A percentile compares a stretch with the other conserved stretches of the same genome.
Evolutionary conservation across 1,140 invertebrate genomes (phyloP).

Genomic region (Hesperophylax magnus): DNA sequence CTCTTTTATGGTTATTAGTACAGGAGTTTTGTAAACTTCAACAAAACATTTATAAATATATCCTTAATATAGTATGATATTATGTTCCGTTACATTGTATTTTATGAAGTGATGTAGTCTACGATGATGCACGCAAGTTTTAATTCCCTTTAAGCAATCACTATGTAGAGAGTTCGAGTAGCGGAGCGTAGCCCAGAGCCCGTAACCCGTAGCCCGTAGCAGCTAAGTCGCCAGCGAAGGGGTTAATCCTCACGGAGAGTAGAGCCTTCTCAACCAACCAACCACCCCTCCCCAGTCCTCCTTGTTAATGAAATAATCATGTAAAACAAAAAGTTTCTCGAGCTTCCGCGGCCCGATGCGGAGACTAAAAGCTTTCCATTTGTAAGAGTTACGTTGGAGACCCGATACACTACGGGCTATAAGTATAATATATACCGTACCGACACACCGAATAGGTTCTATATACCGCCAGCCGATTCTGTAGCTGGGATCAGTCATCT

Average conservation of each 20-base stretch:
- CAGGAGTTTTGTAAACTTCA: too few species aligned
- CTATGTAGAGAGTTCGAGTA: too few species aligned
- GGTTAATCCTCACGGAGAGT: conserved; percentile 51
- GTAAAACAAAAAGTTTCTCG: conserved; percentile 58
- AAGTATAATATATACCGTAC: too few species aligned
- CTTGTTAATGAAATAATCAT: conserved; percentile 59
- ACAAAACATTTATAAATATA: too few species aligned
- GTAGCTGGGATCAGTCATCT: conserved; percentile 18
- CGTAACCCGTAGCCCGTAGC: background rate
- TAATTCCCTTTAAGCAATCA: conserved; percentile 27
- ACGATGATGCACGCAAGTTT: conserved; percentile 8
- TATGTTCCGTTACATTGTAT: too few species aligned
- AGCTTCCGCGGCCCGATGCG: conserved; percentile 51
- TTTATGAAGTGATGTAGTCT: too few species aligned
- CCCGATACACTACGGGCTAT: background rate
- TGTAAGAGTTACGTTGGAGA: conserved; percentile 53
- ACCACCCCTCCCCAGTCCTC: conserved; percentile 33
- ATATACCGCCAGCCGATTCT: too few species aligned
- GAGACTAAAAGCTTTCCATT: conserved; percentile 59
- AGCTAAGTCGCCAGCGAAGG: conserved; percentile 44
- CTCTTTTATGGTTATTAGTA: too few species aligned
- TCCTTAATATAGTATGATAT: too few species aligned
- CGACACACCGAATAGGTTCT: too few species aligned
- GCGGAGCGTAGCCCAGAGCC: background rate
- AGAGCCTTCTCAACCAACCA: conserved; percentile 15